Evolutionary conservation across 1,140 invertebrate genomes (phyloP), one percentile per base, ranked within the genome.

Genomic region (Platorchestia sp.): DNA sequence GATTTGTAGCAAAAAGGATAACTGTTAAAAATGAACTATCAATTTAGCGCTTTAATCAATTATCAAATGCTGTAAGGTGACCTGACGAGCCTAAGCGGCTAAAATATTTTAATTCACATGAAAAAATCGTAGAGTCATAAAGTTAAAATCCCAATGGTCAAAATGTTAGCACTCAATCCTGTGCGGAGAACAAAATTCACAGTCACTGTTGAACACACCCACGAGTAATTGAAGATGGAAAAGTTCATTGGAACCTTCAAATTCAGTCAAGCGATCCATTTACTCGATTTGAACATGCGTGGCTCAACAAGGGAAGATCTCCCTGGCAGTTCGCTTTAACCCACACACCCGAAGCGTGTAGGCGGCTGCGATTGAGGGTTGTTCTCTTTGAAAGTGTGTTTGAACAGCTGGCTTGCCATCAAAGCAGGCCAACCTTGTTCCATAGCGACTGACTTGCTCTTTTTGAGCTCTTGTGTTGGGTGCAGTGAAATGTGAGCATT

Each of bases 371-470:
- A 75, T 75, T 75, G 59, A 75, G 59, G 59, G 59, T 27, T 75
- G 91, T 19, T 42, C 91, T 93, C 91, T 93, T 93, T 93, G 91
- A 93, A 93, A 27, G 91, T 10, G 91, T 93, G 91, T 93, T 93
- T 93, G 91, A 47, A 93, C 91, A 93, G 91, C 91, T 93, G 91
- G 43, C 40, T 5, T 42, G 40, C 91, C 91, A 93, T 93, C 91
- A 93, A 93, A 93, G 91, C 91, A 40, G 43, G 27, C 91, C 45
- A 93, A 45, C 91, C 91, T 93, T 93, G 91, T 93, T 93, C 45
- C 40, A 44, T 93, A 40, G 91, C 19, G 91, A 93, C 44, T 44
- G 91, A 45, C 45, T 93, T 93, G 91, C 45, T 93, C 91, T 47
- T 93, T 93, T 93, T 93, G 40, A 47, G 40, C 41, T 47, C 43